phyloP scores from a whole-genome alignment of 35 echinoderm and acorn worm species.

The Anneissia japonica region DNA sequence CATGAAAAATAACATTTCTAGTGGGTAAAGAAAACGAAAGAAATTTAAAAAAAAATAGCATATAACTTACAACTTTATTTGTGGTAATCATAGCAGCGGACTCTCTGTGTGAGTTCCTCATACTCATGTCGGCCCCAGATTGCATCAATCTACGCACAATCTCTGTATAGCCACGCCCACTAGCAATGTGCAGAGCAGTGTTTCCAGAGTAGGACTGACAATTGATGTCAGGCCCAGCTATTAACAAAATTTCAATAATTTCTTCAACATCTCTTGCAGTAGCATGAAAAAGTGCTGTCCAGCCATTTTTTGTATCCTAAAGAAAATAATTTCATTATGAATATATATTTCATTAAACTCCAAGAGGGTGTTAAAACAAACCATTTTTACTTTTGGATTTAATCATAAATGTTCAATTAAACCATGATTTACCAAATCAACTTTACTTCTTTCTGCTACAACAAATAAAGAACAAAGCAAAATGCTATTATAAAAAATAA shows the following conservation, averaged over 20 bases:
- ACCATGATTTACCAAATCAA: not conserved
- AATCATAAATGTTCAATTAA: not conserved
- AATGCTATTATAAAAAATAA: not conserved
- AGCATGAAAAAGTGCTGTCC: slow-evolving; percentile 87
- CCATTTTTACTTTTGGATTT: not conserved
- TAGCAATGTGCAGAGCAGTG: slow-evolving; percentile 90
- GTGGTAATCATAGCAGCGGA: slow-evolving; percentile 71
- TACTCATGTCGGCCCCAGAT: slow-evolving; percentile 91
- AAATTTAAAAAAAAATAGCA: too few relatives aligned
- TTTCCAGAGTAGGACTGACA: slow-evolving; percentile 95
- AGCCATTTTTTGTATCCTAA: slow-evolving; percentile 87
- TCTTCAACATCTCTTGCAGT: slow-evolving; percentile 64
- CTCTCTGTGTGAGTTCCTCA: slow-evolving; percentile 89
- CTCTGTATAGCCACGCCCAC: slow-evolving; percentile 77
- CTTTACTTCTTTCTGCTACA: not conserved
- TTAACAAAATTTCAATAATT: slow-evolving; percentile 58
- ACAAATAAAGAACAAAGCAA: not conserved
- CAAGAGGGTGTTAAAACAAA: not conserved
- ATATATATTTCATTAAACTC: too few relatives aligned
- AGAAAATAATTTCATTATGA: too few relatives aligned
- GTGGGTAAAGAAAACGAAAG: too few relatives aligned
- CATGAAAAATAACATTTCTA: too few relatives aligned
- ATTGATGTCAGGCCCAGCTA: slow-evolving; percentile 71
- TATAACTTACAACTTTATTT: slow-evolving; percentile 55
- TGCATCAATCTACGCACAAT: slow-evolving; percentile 69